Base-by-base conservation (phyloP, 2,888 invertebrate species). In the Morpho deidamia region DNA sequence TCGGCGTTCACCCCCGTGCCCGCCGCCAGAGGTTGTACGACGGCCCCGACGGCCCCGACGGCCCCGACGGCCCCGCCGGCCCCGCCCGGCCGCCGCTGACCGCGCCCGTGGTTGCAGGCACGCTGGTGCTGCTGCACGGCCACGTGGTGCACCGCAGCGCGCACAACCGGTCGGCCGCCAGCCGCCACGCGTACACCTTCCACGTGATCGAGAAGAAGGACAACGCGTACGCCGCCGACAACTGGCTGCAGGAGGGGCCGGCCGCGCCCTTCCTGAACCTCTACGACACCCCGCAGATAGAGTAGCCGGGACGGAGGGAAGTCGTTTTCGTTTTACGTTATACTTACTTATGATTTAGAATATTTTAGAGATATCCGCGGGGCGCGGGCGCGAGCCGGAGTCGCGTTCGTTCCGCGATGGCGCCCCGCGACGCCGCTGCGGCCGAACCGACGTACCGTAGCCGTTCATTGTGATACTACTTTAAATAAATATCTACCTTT, bases 121-220 rank as follows among this genome's bases (percentile, higher is more conserved):
- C 95, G 1, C 94, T 96, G 65, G 93, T 99, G 49, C 76, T 99
- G 39, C 94, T 99, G 58, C 96, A 99, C 73, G 98, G 98, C 0
- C 93, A 95, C 72, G 97, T 98, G 0, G 95, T 99, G 0, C 99
- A 99, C 80, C 95, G 95, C 74, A 99, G 98, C 71, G 95, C 95
- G 49, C 89, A 91, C 8, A 99, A 99, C 80, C 93, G 91, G 56
- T 98, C 98, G 0, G 76, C 91, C 2, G 91, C 92, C 60, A 94
- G 97, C n/a, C 92, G 99, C 35, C 96, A 97, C 69, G 97, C 96
- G 1, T 99, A 99, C 83, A 98, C 98, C 7, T 98, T 99, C 83
- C 99, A 99, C 78, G 92, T 98, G 0, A 91, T 96, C 53, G 99
- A 99, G 78, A 93, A 92, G 60, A 86, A 93, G 11, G 85, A 93